Base-by-base conservation (phyloP, 2,113 vertebrate genomes). In the Rhegmatorhina hoffmannsi region DNA sequence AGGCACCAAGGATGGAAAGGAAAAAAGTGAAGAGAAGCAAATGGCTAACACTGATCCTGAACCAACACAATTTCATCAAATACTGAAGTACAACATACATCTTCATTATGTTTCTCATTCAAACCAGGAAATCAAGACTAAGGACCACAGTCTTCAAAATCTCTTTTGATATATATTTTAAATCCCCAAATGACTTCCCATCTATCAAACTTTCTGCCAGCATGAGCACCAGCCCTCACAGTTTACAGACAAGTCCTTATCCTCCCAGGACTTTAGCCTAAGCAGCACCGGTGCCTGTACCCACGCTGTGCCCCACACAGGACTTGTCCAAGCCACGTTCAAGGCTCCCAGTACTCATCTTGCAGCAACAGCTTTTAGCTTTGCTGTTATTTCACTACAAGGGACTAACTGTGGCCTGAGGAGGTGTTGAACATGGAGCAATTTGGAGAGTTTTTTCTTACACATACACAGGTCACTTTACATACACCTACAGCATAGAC, bases 101-200 rank as follows among this genome's bases (percentile, higher is more conserved):
- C 80, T 63, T 78, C 83, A 87, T 78, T 87, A 60, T 6, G 28
- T 89, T 89, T 81, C 77, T 81, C 56, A 68, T 75, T 92, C 60
- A 93, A 78, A 87, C 33, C 64, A 84, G 73, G 69, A 90, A 89
- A 92, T 68, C 29, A 84, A 86, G 74, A 94, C 64, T 86, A 78
- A 90, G 64, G 34, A 94, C 33, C 31, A 68, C 23, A 44, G 63
- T 18, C 40, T 68, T 89, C 70, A 94, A 92, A 92, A 87, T 66
- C 47, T 13, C 17, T 69, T 73, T 80, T 67, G 23, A 85, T 59
- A 73, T 12, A 36, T 78, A 84, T 84, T 84, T 93, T 56, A 92
- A 76, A 73, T 20, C 52, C 34, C 18, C 33, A 72, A 72, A 84
- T 77, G 56, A 84, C n/a, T 58, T 85, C 46, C 23, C n/a, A 82